Percentiles rank a stretch among this genome's conserved stretches.
phyloP scores from a whole-genome alignment of 2,113 vertebrate genomes.

The Genyomyrus donnyi region DNA sequence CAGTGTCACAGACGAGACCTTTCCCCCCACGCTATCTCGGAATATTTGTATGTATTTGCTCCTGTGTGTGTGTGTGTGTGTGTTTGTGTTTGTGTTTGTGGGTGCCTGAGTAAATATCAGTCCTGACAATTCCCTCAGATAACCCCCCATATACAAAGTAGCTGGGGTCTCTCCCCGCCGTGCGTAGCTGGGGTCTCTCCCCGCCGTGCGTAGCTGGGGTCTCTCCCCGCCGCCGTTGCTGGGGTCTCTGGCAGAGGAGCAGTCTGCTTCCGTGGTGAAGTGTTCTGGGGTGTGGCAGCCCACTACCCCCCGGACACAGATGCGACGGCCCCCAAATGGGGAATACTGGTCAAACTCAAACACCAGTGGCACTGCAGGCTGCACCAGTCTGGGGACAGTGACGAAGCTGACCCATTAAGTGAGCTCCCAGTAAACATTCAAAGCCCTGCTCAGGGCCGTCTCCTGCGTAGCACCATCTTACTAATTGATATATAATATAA shows the following conservation, averaged over 20 bases:
- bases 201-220: no score
- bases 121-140: not conserved
- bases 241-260: no score
- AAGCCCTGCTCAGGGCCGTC: not conserved
- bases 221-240: no score
- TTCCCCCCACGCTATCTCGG: not conserved
- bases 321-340: no score
- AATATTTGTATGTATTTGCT: no score
- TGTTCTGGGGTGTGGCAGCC: no score
- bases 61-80: not conserved
- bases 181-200: no score
- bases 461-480: slow-evolving; percentile 10
- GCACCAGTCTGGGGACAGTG: not conserved
- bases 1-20: not conserved
- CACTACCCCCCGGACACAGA: no score
- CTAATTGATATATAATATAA: slow-evolving; percentile 34
- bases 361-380: not conserved
- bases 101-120: not conserved
- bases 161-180: no score
- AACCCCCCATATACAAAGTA: not conserved
- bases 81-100: not conserved
- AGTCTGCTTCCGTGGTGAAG: no score
- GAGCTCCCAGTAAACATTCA: not conserved
- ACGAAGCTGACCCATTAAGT: not conserved
- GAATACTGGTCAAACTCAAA: not conserved